A percentile compares a stretch with the other conserved stretches of the same genome.
These are phyloP conservation scores for Bradypodion ventrale DNA, from an alignment of 2,797 vertebrate species.

Conservation along the genomic window DNA sequence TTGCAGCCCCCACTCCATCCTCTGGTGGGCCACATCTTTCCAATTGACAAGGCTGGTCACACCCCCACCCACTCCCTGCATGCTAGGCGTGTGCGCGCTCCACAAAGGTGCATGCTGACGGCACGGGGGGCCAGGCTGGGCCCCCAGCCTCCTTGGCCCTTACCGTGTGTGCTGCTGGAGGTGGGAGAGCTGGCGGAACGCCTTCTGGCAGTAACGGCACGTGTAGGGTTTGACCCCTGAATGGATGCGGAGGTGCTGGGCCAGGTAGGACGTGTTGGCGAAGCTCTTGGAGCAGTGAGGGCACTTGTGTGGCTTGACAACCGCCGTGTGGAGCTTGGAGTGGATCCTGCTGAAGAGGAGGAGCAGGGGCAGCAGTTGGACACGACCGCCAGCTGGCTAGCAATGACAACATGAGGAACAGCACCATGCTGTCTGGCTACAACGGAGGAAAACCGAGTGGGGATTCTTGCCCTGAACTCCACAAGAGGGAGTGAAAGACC, in stretches of 20 bases:
- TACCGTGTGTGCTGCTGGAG: constrained; percentile 99
- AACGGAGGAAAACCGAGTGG: constrained; percentile 58
- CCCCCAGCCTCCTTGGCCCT: constrained; percentile 80
- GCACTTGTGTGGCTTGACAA: constrained; percentile 98
- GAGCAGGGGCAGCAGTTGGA: constrained; percentile 77
- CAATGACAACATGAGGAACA: constrained; percentile 70
- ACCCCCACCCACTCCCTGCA: constrained; percentile 78
- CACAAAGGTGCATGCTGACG: constrained; percentile 78
- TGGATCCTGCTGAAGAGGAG: constrained; percentile 88
- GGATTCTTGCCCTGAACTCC: constrained; percentile 46
- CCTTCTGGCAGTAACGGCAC: constrained; percentile 94
- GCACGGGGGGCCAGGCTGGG: constrained; percentile 76
- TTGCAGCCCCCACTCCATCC: constrained; percentile 71
- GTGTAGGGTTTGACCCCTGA: constrained; percentile 97
- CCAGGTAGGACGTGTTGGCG: constrained; percentile 98
- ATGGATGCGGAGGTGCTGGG: constrained; percentile 98
- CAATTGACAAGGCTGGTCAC: constrained; percentile 69
- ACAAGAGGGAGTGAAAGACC: constrained; percentile 55
- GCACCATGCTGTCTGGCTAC: constrained; percentile 71
- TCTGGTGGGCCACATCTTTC: constrained; percentile 66
- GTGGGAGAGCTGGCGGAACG: constrained; percentile 97
- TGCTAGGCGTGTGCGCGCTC: constrained; percentile 79
- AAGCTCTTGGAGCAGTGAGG: constrained; percentile 98
- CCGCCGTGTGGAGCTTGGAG: constrained; percentile 97
- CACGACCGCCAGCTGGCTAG: constrained; percentile 72